Base-by-base conservation (phyloP, 2,797 vertebrate species). In the Scolopax bukidnonensis region DNA sequence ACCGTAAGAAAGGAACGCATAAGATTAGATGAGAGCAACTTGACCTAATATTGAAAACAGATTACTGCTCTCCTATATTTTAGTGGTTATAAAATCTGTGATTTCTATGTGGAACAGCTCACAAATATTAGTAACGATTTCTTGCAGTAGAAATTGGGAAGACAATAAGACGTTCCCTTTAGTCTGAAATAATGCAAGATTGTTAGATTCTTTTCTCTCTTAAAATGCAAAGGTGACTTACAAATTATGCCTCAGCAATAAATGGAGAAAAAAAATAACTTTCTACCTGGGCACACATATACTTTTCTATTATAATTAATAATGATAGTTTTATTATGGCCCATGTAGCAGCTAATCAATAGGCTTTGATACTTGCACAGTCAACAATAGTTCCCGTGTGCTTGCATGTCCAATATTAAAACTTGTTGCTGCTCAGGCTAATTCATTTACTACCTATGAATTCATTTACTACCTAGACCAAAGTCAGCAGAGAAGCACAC, bases 321-420 rank as follows among this genome's bases (percentile, higher is more conserved):
- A 84, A 94, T 93, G 64, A 96, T 95, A 89, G 89, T 95, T 98
- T 97, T 97, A 98, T 97, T 97, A 95, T 47, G 41, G 95, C 61
- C 79, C 81, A 82, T 21, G n/a, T 75, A 97, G 94, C 95, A 97
- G 84, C 68, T 97, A 97, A 98, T 98, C 97, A 97, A 97, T 98
- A 97, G 87, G 64, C n/a, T 97, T 95, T 93, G 96, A 95, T 97
- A 91, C 89, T 94, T 95, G 93, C 80, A 61, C 91, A 97, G 95
- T 96, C 96, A 95, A 95, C 86, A 96, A 27, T 50, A 77, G 33
- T 60, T 95, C 91, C 90, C 93, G 40, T 94, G 89, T 86, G 88
- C 82, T 61, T 95, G 93, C 93, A 95, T 94, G 43, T 41, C 84
- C 65, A 40, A 51, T 61, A 81, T 91, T 95, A 97, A 85, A 96